phyloP scores from a whole-genome alignment of 2,888 invertebrate species.

The Aricia artaxerxes region DNA sequence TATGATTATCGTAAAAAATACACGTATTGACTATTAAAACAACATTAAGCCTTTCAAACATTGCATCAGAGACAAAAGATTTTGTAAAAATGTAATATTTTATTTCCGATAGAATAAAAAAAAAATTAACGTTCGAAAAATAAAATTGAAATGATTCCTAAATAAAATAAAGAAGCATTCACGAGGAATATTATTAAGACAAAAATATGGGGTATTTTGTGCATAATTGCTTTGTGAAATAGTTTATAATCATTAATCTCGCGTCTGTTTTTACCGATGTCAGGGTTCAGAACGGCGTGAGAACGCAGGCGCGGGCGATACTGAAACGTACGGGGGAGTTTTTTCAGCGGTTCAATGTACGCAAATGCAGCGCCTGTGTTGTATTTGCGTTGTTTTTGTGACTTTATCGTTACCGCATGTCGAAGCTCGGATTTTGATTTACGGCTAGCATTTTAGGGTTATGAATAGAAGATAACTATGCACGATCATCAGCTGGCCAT shows the following conservation, averaged over 20 bases:
- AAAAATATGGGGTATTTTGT: neutral
- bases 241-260: neutral
- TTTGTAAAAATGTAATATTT: neutral
- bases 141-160: neutral
- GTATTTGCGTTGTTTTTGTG: slow-evolving; percentile 45
- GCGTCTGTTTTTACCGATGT: slow-evolving; percentile 64
- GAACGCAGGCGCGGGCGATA: slow-evolving; percentile 56
- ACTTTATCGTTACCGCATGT: slow-evolving; percentile 31
- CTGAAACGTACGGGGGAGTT: slow-evolving; percentile 75
- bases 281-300: slow-evolving; percentile 68
- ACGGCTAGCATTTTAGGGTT: slow-evolving; percentile 2
- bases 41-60: slow-evolving; percentile 24
- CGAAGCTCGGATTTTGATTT: slow-evolving; percentile 1
- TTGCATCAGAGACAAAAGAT: neutral
- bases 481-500: neutral
- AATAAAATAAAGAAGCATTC: neutral
- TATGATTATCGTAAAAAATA: slow-evolving; percentile 39
- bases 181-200: neutral
- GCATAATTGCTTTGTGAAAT: slow-evolving; percentile 11
- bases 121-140: neutral
- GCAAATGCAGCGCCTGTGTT: slow-evolving; percentile 48
- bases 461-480: neutral
- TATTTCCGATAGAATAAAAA: neutral
- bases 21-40: slow-evolving; percentile 28
- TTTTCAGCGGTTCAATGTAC: slow-evolving; percentile 71